Base-by-base conservation (phyloP, 2,888 invertebrate species). In the Eristalis pertinax region DNA sequence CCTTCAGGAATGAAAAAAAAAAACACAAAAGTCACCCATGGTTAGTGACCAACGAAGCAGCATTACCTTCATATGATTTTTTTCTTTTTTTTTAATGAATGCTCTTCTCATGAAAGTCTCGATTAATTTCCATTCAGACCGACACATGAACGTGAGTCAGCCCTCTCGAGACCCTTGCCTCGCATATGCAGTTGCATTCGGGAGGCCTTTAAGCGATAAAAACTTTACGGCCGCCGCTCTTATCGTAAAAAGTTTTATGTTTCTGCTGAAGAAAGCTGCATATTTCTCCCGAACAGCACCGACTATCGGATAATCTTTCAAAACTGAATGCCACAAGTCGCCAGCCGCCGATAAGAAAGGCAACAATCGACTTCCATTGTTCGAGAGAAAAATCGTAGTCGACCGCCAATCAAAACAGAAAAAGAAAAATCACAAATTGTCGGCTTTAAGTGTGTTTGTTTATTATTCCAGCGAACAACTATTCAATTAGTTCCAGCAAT, bases 171-270 rank as follows among this genome's bases (percentile, higher is more conserved):
- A 13, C 19, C 19, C 8, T 4, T n/a, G n/a, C n/a, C 7, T 19
- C 8, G 50, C 50, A 50, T 7, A 50, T 50, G 19, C 43, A 43
- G 43, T 43, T 43, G 43, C 50, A 50, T 8, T 50, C 38, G 13
- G 38, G 13, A 38, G 13, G 38, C 38, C 38, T 50, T 19, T 0
- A 1, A 19, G 50, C 50, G 50, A 50, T 50, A 50, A 50, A 50
- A 4, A 50, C 13, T 38, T 50, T 50, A 50, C 19, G 19, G 2
- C 50, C 5, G 1, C 8, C 50, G 15, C 32, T 35, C 8, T 35
- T 63, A 63, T 63, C 63, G 32, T 35, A 63, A 32, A 63, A 2
- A 32, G n/a, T 63, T 63, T 63, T 63, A 63, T 35, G 10, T n/a
- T 19, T 19, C 19, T 4, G 5, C 7, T 26, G 13, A 29, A 62